Base-by-base conservation (phyloP, 2,797 vertebrate genomes). In the Gobionotothen gibberifrons region DNA sequence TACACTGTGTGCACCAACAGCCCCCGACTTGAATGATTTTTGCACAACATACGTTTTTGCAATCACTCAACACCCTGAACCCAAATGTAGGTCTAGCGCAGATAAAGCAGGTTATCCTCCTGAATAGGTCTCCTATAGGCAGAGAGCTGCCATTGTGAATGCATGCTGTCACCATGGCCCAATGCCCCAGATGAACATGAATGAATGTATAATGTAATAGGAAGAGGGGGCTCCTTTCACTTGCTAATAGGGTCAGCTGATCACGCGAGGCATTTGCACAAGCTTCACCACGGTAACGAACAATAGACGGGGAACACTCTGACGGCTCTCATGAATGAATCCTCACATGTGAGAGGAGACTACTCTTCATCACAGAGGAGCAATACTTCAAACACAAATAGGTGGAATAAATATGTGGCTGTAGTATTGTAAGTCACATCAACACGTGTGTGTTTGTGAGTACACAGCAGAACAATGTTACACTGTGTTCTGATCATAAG, bases 171-270 rank as follows among this genome's bases (percentile, higher is more conserved):
- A 69, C 61, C 26, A 7, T 16, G 52, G 69, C 69, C 69, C 57
- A 82, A 76, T 2, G 52, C 19, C 44, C 82, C 49, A 51, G 53
- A 54, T 64, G 47, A 83, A 82, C 84, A 84, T 69, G 57, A 79
- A 49, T 65, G 85, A 90, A 88, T 81, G 59, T 84, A 89, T 78
- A 80, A 90, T 90, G 49, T 49, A 54, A 82, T 66, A 56, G 60
- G 68, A 58, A 74, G 70, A 70, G 57, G 76, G 21, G 53, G n/a
- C 65, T 62, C 79, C 76, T 91, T 94, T 93, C 90, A 93, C 51
- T 88, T 92, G 92, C 79, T 92, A 94, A 94, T 94, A 70, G 88
- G 89, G 85, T 87, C 90, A 88, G 85, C 83, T 85, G 84, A 90
- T 86, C 77, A 75, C 62, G 4, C 57, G 3, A 54, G 22, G 76